These are phyloP conservation scores for Rhagoletis pomonella DNA, from an alignment of 1,140 invertebrate genomes.

Conservation along the genomic window DNA sequence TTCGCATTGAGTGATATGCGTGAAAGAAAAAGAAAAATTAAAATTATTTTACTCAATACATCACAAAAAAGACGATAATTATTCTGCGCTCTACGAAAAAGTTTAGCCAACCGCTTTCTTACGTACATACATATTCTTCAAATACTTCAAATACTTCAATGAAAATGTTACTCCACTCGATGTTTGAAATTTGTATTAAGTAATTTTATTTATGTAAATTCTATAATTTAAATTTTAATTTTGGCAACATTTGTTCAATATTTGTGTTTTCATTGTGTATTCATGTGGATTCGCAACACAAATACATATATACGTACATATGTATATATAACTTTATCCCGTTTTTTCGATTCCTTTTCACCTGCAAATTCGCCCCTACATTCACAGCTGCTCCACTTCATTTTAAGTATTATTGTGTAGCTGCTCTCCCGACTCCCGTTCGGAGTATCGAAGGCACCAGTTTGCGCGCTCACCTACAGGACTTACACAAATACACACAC, in stretches of 20 bases:
- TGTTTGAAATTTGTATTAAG: too few species aligned
- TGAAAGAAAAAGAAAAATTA: too few species aligned
- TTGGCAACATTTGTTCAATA: not conserved
- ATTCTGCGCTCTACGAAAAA: too few species aligned
- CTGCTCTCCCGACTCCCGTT: not conserved
- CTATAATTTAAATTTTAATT: not conserved
- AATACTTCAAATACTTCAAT: not conserved
- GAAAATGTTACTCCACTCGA: not conserved
- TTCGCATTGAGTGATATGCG: not conserved
- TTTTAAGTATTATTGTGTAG: not conserved
- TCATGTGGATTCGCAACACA: not conserved
- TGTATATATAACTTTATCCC: not conserved
- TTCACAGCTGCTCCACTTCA: constrained; percentile 39
- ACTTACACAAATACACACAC: not conserved
- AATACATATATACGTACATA: not conserved
- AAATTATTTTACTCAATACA: too few species aligned
- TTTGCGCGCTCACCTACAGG: constrained; percentile 33
- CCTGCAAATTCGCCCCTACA: constrained; percentile 16
- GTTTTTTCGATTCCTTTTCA: constrained; percentile 20
- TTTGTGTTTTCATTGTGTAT: not conserved
- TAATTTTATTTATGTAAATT: too few species aligned
- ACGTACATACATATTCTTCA: too few species aligned
- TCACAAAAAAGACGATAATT: too few species aligned
- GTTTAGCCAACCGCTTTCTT: too few species aligned
- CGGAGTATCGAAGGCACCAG: not conserved